phyloP scores from a whole-genome alignment of 2,888 invertebrate species.

The Hirtodrosophila histrioides region DNA sequence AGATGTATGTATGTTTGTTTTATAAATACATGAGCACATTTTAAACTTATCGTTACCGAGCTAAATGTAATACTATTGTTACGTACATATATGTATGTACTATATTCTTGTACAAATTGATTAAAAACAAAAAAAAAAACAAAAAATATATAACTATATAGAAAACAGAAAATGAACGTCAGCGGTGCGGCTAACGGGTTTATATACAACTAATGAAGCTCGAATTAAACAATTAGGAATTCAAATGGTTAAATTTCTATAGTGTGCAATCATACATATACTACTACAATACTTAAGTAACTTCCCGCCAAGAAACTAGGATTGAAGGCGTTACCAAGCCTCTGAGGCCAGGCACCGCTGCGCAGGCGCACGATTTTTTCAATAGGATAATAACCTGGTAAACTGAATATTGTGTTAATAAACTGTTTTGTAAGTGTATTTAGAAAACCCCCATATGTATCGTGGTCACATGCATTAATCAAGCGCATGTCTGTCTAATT shows the following conservation, averaged over 20 bases:
- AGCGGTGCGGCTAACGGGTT: constrained; percentile 51
- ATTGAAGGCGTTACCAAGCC: constrained; percentile 35
- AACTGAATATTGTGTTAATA: constrained; percentile 58
- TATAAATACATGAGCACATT: constrained; percentile 33
- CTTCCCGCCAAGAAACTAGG: constrained; percentile 54
- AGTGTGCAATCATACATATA: constrained; percentile 18
- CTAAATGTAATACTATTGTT: constrained; percentile 53
- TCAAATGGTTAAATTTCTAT: constrained; percentile 54
- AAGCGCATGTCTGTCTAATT: constrained; percentile 44
- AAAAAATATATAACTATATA: too few species aligned
- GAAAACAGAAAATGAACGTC: constrained; percentile 27
- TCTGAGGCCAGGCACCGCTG: constrained; percentile 61
- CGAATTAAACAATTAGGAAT: constrained; percentile 62
- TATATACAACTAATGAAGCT: constrained; percentile 56
- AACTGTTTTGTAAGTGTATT: constrained; percentile 62
- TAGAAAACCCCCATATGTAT: constrained; percentile 17
- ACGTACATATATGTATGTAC: constrained; percentile 28
- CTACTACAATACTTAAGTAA: constrained; percentile 57
- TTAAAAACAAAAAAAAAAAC: constrained; percentile 33
- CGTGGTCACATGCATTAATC: constrained; percentile 16
- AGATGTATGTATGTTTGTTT: constrained; percentile 31
- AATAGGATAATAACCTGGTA: constrained; percentile 51
- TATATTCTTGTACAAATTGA: constrained; percentile 53
- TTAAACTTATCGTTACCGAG: constrained; percentile 46
- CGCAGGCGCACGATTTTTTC: constrained; percentile 75